Evolutionary conservation across 2,888 invertebrate genomes (phyloP).

Genomic region (Diaperis boleti): DNA sequence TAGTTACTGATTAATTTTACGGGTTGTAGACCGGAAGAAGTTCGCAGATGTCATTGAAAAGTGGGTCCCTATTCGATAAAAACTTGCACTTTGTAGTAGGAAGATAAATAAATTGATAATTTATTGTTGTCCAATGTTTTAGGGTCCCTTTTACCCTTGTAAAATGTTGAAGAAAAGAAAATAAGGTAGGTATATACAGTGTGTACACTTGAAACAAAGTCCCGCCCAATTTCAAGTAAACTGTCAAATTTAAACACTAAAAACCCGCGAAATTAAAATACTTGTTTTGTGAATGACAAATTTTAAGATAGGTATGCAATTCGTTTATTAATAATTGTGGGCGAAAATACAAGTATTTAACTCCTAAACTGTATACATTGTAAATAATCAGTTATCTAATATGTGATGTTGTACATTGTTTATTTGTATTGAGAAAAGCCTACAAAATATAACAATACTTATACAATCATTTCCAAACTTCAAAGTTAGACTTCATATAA

Average conservation of each 20-base stretch:
- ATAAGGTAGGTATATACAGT: too few species aligned
- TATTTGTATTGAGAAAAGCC: conserved; percentile 60
- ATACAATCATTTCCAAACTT: conserved; percentile 59
- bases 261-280: too few species aligned
- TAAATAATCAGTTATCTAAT: conserved; percentile 59
- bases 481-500: conserved; percentile 60
- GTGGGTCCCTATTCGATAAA: conserved; percentile 78
- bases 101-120: conserved; percentile 27
- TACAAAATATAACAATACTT: conserved; percentile 62
- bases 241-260: too few species aligned
- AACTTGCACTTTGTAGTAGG: conserved; percentile 23
- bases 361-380: conserved; percentile 62
- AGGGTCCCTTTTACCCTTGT: too few species aligned
- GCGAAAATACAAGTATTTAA: conserved; percentile 61
- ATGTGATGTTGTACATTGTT: conserved; percentile 62
- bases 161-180: too few species aligned
- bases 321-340: conserved; percentile 59
- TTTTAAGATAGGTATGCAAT: conserved; percentile 46
- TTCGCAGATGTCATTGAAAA: conserved; percentile 72
- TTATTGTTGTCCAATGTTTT: too few species aligned
- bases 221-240: too few species aligned
- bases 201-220: too few species aligned
- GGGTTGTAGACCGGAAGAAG: conserved; percentile 72
- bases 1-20: conserved; percentile 35
- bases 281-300: too few species aligned